These are phyloP conservation scores for Pteromalus puparum DNA, from an alignment of 1,140 invertebrate species.

Conservation along the genomic window DNA sequence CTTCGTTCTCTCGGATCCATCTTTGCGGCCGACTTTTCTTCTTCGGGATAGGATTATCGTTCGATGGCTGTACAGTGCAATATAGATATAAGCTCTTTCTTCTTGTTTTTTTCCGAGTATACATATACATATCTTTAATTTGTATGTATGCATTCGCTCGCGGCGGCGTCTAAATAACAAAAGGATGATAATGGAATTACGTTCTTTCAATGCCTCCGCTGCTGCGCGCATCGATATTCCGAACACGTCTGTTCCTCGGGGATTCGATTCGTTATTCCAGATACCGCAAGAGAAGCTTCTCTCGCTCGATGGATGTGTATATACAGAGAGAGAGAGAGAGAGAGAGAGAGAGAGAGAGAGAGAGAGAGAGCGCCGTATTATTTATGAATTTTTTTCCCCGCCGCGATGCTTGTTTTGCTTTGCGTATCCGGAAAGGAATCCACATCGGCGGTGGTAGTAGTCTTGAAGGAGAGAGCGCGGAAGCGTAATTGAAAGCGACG, in stretches of 20 bases:
- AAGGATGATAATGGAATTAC: constrained; percentile 30
- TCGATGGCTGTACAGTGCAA: no score
- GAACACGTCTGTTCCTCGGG: constrained; percentile 29
- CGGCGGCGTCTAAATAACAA: constrained; percentile 17
- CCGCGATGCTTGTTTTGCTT: not conserved
- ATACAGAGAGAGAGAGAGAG: not conserved
- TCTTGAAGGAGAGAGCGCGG: not conserved
- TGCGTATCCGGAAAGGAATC: not conserved
- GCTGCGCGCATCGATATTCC: constrained; percentile 9
- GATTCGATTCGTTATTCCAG: constrained; percentile 39
- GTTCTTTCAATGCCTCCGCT: not conserved
- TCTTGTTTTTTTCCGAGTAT: not conserved
- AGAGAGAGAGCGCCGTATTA: not conserved
- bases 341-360: not conserved
- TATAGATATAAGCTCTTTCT: not conserved
- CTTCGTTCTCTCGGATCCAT: constrained; percentile 6
- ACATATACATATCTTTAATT: not conserved
- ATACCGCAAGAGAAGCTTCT: not conserved
- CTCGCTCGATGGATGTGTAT: not conserved
- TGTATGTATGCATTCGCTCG: not conserved
- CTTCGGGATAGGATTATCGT: no score
- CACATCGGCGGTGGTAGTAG: no score
- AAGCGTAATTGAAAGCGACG: not conserved
- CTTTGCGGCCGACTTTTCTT: no score
- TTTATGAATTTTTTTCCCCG: constrained; percentile 13